Evolutionary conservation across 2,113 vertebrate genomes (phyloP), one percentile per base, ranked within the genome.

Genomic region (Gnathonemus echidnorhynchus): DNA sequence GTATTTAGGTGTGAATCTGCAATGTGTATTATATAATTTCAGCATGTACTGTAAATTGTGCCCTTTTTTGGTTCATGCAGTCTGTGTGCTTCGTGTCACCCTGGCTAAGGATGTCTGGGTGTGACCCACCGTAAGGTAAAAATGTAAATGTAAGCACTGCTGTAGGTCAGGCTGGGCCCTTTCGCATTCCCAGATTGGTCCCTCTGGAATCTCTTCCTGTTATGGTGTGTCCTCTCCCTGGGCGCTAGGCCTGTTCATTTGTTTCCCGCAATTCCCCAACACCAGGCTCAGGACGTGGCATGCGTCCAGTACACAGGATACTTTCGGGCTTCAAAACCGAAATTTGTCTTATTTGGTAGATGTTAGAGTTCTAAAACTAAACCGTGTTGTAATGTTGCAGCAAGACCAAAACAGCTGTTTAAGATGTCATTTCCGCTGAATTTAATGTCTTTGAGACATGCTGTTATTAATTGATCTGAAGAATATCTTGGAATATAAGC

Each of bases 381-480:
- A 27, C n/a, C 9, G 1, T 66, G n/a, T 66, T 66, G 58, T 27
- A n/a, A n/a, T 62, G 56, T n/a, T 62, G 56, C 49, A 62, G 56
- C 49, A n/a, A 62, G 56, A n/a, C 56, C 56, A n/a, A n/a, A 62
- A 24, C 24, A 62, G 56, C 56, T 62, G 56, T 62, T 62, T 77
- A 77, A 7, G 74, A 77, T 31, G 74, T 39, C 35, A 19, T 80
- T 35, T 35, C 27, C 17, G 4, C 17, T 80, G 15, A 62, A 88
- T 88, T 45, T 62, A 53, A 88, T 88, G 87, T 45, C n/a, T 66
- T 45, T 42, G 45, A n/a, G 62, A 50, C 58, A 77, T 39, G 31
- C 35, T 77, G 70, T 77, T 19, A 19, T 88, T 74, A 46, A 74
- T n/a, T 42, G 88, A 74, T 88, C n/a, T 88, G 88, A 70, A 49